Evolutionary conservation across 2,113 vertebrate species (phyloP), one percentile per base, ranked within the genome.

Genomic region (Entomyzon cyanotis): DNA sequence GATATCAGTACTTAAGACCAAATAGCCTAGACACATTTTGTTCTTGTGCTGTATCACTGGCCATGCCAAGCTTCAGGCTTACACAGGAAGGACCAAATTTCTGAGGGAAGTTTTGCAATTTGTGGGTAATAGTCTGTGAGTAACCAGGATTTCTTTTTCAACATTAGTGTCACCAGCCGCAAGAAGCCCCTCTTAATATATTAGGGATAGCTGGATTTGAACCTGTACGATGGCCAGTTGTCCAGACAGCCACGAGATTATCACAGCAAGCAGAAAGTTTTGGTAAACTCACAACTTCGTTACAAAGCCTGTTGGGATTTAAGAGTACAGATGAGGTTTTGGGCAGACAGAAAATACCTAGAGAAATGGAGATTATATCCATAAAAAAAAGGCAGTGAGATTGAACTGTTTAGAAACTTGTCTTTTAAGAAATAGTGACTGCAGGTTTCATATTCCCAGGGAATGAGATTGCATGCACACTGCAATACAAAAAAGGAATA

Each of bases 401-500:
- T 77, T 69, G 87, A 52, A 11, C 56, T 82, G 58, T 76, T 95
- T 74, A 80, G 68, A 90, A 90, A 63, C 20, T 52, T 74, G 47
- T 78, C 25, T 90, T 85, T 55, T 68, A 89, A 87, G 88, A 89
- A 92, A 89, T 68, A 89, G 55, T 67, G 82, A 13, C 59, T 91
- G 46, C 70, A 69, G 50, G 7, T 85, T 92, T 95, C 67, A 35
- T 78, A 81, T 92, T 92, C 65, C 50, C 17, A 55, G 59, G 70
- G 69, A 84, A 89, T 64, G 62, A 90, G 60, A 91, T 87, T 89
- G 58, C 64, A 86, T 77, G 50, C 3, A 1, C 22, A 15, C 47
- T 0, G 4, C 77, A 84, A 74, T 63, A 63, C 35, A 33, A 52
- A 86, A 68, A 44, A 81, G 68, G 83, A 94, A 88, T 96, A 78